Conservation (phyloP, 2,113 vertebrate species). For the Oreocharis arfaki region DNA sequence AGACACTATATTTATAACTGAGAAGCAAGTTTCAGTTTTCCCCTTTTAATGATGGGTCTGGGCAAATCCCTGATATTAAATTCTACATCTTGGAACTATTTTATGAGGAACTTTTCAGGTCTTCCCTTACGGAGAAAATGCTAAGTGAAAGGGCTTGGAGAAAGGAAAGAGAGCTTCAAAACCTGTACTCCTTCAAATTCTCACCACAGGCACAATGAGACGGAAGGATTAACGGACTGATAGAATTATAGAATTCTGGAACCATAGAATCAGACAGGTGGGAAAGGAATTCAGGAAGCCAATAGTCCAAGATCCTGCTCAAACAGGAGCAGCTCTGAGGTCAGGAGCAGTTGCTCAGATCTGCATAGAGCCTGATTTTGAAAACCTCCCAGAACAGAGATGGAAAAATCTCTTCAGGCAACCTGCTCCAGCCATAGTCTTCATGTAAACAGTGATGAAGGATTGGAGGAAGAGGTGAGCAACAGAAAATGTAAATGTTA, state of each 20-base stretch:
- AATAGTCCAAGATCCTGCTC: background rate
- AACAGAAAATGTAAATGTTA: background rate
- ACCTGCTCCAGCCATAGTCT: background rate
- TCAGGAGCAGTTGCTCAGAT: background rate
- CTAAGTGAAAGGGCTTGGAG: background rate
- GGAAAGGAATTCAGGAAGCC: fast-evolving
- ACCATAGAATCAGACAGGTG: background rate
- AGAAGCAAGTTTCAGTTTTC: background rate
- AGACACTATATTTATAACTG: background rate
- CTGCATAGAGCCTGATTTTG: background rate
- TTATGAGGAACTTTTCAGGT: background rate
- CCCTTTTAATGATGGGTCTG: background rate
- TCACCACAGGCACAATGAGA: background rate
- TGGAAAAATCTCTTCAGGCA: background rate
- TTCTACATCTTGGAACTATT: background rate
- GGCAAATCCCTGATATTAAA: background rate
- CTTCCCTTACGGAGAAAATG: background rate
- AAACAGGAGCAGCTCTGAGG: background rate
- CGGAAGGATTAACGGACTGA: background rate
- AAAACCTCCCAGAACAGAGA: background rate
- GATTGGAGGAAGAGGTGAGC: background rate
- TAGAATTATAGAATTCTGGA: background rate
- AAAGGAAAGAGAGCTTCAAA: background rate
- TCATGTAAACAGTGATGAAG: background rate
- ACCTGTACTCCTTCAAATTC: background rate